phyloP scores from a whole-genome alignment of 1,140 invertebrate genomes.

The Epicauta chinensis region DNA sequence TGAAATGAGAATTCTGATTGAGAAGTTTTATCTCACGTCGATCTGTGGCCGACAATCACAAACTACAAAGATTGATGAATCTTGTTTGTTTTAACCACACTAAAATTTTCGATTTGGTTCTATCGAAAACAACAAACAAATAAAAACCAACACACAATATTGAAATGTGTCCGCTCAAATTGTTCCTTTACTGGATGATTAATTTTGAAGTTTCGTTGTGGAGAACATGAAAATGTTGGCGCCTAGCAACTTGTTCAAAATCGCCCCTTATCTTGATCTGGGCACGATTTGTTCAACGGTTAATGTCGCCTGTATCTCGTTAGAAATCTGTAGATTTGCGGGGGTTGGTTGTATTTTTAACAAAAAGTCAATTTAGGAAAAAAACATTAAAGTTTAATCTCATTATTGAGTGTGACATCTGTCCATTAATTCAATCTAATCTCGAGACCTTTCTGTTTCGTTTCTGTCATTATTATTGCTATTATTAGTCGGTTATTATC shows the following conservation, averaged over 20 bases:
- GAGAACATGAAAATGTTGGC: background rate
- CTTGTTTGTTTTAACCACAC: background rate
- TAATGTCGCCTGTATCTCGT: constrained; percentile 10
- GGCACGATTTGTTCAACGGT: constrained; percentile 12
- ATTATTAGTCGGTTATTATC: no score
- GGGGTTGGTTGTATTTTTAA: background rate
- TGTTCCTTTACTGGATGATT: background rate
- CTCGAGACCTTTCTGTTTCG: no score
- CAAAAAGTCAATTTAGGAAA: background rate
- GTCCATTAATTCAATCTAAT: background rate
- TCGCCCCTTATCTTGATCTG: background rate
- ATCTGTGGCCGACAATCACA: constrained; percentile 1
- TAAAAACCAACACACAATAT: no score
- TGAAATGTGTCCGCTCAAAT: no score
- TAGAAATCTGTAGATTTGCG: constrained; percentile 1
- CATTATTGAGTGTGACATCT: background rate
- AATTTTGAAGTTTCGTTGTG: background rate
- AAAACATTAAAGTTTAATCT: constrained; percentile 1
- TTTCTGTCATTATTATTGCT: no score
- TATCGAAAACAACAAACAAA: background rate
- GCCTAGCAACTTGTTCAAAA: background rate
- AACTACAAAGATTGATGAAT: constrained; percentile 5
- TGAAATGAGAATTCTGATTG: constrained; percentile 10
- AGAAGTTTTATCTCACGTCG: constrained; percentile 10
- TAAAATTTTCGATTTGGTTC: no score